These are phyloP conservation scores for Phalacrocorax brasilianus DNA, from an alignment of 2,113 vertebrate genomes.

Conservation along the genomic window DNA sequence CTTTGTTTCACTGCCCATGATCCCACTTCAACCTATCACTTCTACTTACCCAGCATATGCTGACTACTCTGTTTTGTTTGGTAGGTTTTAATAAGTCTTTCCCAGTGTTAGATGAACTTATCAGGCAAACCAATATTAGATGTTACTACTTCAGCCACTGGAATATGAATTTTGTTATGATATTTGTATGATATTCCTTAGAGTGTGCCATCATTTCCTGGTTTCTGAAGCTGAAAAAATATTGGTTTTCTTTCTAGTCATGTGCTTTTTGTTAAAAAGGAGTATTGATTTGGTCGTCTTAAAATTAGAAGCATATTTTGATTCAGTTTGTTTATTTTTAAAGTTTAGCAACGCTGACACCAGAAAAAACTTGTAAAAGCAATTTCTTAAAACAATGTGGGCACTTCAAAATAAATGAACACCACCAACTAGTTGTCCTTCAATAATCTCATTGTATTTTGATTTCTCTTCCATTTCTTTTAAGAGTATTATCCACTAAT, in stretches of 20 bases:
- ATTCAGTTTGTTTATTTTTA: background rate
- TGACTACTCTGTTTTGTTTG: background rate
- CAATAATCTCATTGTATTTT: background rate
- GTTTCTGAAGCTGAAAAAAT: slow-evolving; percentile 44
- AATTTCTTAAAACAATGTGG: background rate
- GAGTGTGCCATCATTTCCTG: slow-evolving; percentile 19
- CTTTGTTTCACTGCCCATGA: background rate
- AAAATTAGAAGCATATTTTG: slow-evolving; percentile 9
- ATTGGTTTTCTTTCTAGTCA: slow-evolving; percentile 31
- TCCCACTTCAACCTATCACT: background rate
- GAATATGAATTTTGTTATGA: background rate
- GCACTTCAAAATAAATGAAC: background rate
- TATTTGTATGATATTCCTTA: background rate
- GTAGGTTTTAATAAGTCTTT: background rate
- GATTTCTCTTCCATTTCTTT: background rate
- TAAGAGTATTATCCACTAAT: background rate
- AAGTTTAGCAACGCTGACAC: background rate
- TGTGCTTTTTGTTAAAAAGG: slow-evolving; percentile 20
- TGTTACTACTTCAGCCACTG: background rate
- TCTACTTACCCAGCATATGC: background rate
- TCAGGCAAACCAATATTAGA: background rate
- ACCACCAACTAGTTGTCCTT: background rate
- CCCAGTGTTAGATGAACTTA: fast-evolving
- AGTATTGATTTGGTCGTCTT: background rate
- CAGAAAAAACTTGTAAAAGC: background rate